These are phyloP conservation scores for Doris montereyensis DNA, from an alignment of 2,888 invertebrate genomes.

Conservation along the genomic window DNA sequence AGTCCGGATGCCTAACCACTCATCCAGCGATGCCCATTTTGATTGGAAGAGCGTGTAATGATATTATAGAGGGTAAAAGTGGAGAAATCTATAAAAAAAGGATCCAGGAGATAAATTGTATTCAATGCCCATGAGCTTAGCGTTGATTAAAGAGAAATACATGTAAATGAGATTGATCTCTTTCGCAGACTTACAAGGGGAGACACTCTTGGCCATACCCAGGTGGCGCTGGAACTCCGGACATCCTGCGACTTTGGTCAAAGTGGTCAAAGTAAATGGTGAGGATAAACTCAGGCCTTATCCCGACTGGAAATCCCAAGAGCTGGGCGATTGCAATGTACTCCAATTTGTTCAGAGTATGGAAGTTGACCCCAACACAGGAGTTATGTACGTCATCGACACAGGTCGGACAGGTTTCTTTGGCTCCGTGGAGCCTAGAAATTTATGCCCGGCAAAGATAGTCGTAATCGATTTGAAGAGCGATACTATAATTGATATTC, in stretches of 20 bases:
- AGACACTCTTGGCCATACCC: slow-evolving; percentile 59
- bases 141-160: not conserved
- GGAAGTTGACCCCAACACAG: slow-evolving; percentile 61
- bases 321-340: slow-evolving; percentile 56
- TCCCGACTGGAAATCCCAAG: slow-evolving; percentile 57
- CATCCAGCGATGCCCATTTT: too few species aligned
- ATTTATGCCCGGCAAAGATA: slow-evolving; percentile 59
- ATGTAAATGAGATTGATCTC: not conserved
- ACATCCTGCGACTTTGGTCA: slow-evolving; percentile 43
- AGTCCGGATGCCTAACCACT: too few species aligned
- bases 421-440: slow-evolving; percentile 19
- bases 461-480: slow-evolving; percentile 54
- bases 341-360: slow-evolving; percentile 63
- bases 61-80: too few species aligned
- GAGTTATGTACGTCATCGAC: slow-evolving; percentile 62
- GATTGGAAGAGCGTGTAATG: too few species aligned
- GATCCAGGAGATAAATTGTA: too few species aligned
- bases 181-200: slow-evolving; percentile 49
- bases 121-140: too few species aligned
- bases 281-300: slow-evolving; percentile 50
- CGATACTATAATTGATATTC: slow-evolving; percentile 47
- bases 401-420: slow-evolving; percentile 47
- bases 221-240: slow-evolving; percentile 47
- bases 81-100: too few species aligned
- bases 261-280: slow-evolving; percentile 42